Percentiles rank a stretch among this genome's conserved stretches.
Conservation (phyloP, 2,113 vertebrate genomes). For the Thymallus thymallus region DNA sequence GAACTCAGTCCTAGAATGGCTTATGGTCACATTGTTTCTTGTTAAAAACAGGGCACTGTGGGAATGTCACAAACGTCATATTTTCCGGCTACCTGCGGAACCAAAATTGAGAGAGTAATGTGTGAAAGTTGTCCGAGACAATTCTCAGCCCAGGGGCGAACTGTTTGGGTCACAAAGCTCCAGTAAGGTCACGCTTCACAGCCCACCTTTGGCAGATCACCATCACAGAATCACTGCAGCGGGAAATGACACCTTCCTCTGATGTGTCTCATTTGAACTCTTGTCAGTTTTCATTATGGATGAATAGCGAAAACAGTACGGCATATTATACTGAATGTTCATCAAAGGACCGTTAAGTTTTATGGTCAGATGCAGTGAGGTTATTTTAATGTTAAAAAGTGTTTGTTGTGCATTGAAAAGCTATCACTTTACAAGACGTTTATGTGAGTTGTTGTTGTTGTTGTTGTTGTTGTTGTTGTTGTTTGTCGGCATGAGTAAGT, state of each 20-base stretch:
- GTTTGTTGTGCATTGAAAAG: not conserved
- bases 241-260: slow-evolving; percentile 35
- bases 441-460: too few species aligned
- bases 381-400: not conserved
- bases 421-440: too few species aligned
- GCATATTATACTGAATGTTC: not conserved
- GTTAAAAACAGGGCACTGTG: not conserved
- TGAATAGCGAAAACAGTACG: not conserved
- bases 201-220: slow-evolving; percentile 18
- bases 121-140: not conserved
- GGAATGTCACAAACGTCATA: not conserved
- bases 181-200: slow-evolving; percentile 30
- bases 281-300: not conserved
- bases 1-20: too few species aligned
- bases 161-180: slow-evolving; percentile 40
- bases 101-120: too few species aligned
- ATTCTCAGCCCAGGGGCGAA: slow-evolving; percentile 23
- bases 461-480: too few species aligned
- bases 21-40: too few species aligned
- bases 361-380: not conserved
- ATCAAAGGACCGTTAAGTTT: not conserved
- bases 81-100: too few species aligned
- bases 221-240: slow-evolving; percentile 25
- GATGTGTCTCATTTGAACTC: slow-evolving; percentile 28
- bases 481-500: too few species aligned